Evolutionary conservation across 2,888 invertebrate species (phyloP).

Genomic region (Coelopa pilipes): DNA sequence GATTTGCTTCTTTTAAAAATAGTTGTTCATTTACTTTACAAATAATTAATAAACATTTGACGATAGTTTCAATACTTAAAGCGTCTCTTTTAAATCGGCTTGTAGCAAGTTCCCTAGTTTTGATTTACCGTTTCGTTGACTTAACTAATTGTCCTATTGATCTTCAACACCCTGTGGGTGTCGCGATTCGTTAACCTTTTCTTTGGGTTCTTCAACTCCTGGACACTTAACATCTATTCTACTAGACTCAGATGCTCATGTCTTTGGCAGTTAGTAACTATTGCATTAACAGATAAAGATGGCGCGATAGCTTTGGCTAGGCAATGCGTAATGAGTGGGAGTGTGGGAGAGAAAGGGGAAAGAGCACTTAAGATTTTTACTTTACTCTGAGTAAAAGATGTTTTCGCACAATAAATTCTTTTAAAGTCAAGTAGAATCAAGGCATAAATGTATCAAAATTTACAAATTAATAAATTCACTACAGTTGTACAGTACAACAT

Average conservation of each 20-base stretch:
- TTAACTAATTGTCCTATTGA: too few relatives aligned
- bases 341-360: not conserved
- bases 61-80: not conserved
- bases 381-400: too few relatives aligned
- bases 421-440: too few relatives aligned
- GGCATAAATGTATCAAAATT: too few relatives aligned
- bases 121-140: conserved; percentile 7
- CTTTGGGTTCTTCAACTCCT: too few relatives aligned
- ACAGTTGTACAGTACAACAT: too few relatives aligned
- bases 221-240: too few relatives aligned
- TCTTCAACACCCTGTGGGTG: too few relatives aligned
- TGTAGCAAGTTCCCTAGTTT: not conserved
- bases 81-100: not conserved
- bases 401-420: too few relatives aligned
- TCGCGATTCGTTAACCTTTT: too few relatives aligned
- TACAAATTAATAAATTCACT: too few relatives aligned
- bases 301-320: not conserved
- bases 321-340: not conserved
- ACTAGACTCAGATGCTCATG: not conserved
- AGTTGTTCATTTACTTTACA: not conserved
- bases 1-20: not conserved
- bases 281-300: not conserved
- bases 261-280: conserved; percentile 10
- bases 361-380: too few relatives aligned
- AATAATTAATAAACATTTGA: not conserved